Base-by-base conservation (phyloP, 2,113 vertebrate species). In the Scolopax mira region DNA sequence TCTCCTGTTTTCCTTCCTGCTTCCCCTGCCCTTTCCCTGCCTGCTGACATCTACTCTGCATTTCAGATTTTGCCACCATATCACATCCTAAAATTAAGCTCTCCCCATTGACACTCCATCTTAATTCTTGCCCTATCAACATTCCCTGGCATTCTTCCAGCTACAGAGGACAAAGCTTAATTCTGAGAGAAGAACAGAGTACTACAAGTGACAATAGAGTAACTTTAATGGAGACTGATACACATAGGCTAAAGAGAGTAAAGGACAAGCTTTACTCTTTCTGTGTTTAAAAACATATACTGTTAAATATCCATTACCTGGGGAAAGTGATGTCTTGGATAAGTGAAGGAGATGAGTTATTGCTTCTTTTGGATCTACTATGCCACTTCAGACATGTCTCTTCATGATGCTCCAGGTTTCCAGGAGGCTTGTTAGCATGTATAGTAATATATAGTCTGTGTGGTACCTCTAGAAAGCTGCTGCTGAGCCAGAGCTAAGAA, bases 361-460 rank as follows among this genome's bases (percentile, higher is more conserved):
- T 77, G 37, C 25, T 44, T 73, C 37, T 80, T 92, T 78, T 31
- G 28, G 41, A 54, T 44, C 41, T 5, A 13, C 41, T 65, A 16
- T 65, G 41, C 30, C 41, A 33, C 41, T 44, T 86, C 51, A 90
- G 69, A 73, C 13, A 4, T 33, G 31, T 57, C 49, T 86, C 49
- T n/a, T n/a, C n/a, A 8, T 69, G 67, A 61, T 37, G 41, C 28
- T 22, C 15, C 55, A 83, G 28, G 21, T 60, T 70, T 92, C 54
- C 80, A 78, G 86, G 37, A 93, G 58, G 48, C 30, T 79, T 79
- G 30, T 67, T 66, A 70, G 51, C 23, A 79, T 37, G 35, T 37
- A 23, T 11, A 62, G 13, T 22, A 84, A n/a, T 41, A 75, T 3
- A 44, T 1, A 81, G 61, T 16, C 39, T 58, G 10, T 0, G 1